These are phyloP conservation scores for Lycaena phlaeas DNA, from an alignment of 2,888 invertebrate species.

Conservation along the genomic window DNA sequence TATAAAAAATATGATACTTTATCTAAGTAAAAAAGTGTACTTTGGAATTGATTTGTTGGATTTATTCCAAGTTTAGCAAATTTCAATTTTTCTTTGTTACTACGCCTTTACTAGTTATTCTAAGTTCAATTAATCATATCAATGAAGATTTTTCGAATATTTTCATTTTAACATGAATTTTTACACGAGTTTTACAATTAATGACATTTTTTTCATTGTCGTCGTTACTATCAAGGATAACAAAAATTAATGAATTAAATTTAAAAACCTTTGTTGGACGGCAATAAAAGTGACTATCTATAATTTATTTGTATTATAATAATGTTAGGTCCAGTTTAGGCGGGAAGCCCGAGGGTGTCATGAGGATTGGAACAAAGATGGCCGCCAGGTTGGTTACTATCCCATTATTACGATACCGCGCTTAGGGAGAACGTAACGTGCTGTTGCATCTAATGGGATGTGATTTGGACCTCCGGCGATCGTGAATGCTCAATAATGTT, in stretches of 20 bases:
- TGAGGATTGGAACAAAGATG: slow-evolving; percentile 35
- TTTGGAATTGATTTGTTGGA: too few relatives aligned
- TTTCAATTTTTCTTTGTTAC: too few relatives aligned
- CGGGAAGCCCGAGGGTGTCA: slow-evolving; percentile 37
- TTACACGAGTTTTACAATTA: too few relatives aligned
- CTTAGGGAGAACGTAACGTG: slow-evolving; percentile 12
- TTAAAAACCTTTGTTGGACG: neutral
- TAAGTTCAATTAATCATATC: too few relatives aligned
- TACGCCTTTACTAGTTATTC: too few relatives aligned
- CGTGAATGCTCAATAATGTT: slow-evolving; percentile 11
- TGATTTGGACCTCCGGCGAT: slow-evolving; percentile 15
- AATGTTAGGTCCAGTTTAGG: neutral
- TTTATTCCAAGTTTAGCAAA: too few relatives aligned
- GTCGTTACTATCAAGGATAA: too few relatives aligned
- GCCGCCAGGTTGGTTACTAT: slow-evolving; percentile 6
- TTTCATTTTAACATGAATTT: too few relatives aligned
- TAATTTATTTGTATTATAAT: neutral
- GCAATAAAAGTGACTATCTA: neutral
- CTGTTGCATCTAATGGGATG: slow-evolving; percentile 18
- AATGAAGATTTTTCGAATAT: too few relatives aligned
- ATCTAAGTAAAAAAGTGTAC: neutral
- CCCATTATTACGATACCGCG: slow-evolving; percentile 9
- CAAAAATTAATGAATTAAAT: too few relatives aligned
- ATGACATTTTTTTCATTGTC: too few relatives aligned
- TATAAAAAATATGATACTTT: too few relatives aligned